Conservation (phyloP, 2,113 vertebrate genomes). For the Symphodus melops region DNA sequence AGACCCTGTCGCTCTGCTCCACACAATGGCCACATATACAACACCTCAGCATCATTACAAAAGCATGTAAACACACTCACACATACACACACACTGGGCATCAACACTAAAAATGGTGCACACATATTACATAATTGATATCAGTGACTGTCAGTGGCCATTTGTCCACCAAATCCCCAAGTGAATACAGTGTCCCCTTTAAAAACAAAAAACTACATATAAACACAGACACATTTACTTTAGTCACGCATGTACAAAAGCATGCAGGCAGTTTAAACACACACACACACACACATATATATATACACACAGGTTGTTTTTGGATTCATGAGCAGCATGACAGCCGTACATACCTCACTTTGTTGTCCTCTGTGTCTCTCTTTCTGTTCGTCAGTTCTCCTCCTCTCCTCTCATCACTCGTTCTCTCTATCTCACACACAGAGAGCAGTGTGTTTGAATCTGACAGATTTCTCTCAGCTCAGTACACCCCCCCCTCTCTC, state of each 20-base stretch:
- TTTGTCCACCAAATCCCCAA: conserved; percentile 60
- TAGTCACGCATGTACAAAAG: conserved; percentile 43
- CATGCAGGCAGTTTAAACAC: conserved; percentile 2
- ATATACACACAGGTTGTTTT: conserved; percentile 47
- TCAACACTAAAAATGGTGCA: conserved; percentile 62
- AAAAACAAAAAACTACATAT: conserved; percentile 50
- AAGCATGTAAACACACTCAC: conserved; percentile 46
- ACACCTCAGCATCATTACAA: conserved; percentile 61
- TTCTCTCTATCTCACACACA: conserved; percentile 51
- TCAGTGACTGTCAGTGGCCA: conserved; percentile 49
- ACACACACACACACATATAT: conserved; percentile 9
- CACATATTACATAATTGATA: conserved; percentile 79
- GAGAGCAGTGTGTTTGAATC: conserved; percentile 78
- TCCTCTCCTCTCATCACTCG: conserved; percentile 60
- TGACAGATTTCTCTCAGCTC: conserved; percentile 81
- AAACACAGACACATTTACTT: conserved; percentile 51
- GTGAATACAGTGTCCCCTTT: conserved; percentile 35
- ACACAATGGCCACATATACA: conserved; percentile 69
- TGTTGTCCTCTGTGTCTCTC: conserved; percentile 62
- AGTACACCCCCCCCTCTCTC: conserved; percentile 64
- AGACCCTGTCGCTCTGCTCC: conserved; percentile 32
- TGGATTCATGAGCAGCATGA: conserved; percentile 47
- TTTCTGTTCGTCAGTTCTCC: conserved; percentile 58
- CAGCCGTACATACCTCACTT: conserved; percentile 80
- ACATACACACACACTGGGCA: conserved; percentile 19